Evolutionary conservation across 2,888 invertebrate genomes (phyloP).

Genomic region (Harpalus rubripes): DNA sequence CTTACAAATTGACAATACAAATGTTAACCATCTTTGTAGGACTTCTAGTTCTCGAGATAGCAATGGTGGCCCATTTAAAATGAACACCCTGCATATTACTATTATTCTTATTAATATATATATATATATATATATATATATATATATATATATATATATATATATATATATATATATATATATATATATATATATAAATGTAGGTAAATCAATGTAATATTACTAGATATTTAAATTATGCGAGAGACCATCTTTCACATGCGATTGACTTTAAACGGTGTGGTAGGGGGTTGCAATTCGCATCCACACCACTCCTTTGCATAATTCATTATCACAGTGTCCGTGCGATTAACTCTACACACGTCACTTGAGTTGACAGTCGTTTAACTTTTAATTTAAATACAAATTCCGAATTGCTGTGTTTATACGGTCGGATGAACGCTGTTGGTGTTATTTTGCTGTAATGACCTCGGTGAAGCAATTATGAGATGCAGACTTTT

Average conservation of each 20-base stretch:
- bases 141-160: no score
- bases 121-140: no score
- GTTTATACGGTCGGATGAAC: not conserved
- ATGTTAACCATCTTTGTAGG: no score
- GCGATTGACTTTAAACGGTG: slow-evolving; percentile 3
- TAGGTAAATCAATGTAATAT: no score
- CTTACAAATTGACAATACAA: no score
- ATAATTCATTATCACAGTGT: slow-evolving; percentile 34
- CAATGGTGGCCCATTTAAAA: no score
- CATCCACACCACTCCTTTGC: not conserved
- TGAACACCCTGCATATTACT: no score
- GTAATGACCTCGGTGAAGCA: slow-evolving; percentile 15
- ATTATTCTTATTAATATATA: no score
- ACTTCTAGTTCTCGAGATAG: no score
- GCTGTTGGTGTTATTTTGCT: not conserved
- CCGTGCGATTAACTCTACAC: slow-evolving; percentile 59
- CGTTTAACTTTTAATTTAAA: slow-evolving; percentile 71
- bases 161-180: no score
- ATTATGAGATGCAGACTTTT: slow-evolving; percentile 38
- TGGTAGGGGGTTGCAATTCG: not conserved
- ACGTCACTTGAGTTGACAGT: slow-evolving; percentile 32
- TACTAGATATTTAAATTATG: not conserved
- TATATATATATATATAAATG: no score
- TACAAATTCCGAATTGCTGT: slow-evolving; percentile 71
- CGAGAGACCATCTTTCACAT: slow-evolving; percentile 8